Base-by-base conservation (phyloP, 1,140 invertebrate species). In the Stratiolaelaps scimitus region DNA sequence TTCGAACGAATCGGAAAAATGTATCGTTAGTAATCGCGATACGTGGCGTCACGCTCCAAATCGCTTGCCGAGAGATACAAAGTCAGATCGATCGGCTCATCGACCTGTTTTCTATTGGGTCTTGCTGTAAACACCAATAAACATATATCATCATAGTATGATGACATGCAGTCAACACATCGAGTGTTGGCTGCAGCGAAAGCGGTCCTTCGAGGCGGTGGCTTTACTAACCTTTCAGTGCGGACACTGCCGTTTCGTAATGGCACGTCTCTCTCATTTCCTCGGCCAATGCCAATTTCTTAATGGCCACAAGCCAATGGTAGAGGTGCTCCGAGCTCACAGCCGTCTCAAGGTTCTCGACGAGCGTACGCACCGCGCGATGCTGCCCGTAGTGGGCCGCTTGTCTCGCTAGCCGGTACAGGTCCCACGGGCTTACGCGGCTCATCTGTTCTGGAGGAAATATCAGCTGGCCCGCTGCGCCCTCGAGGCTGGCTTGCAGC, bases 261-360 rank as follows among this genome's bases (percentile, higher is more conserved):
- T 74, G 69, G 20, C 72, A 69, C 5, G 75, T 66, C n/a, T 74
- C 71, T 10, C 53, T 15, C 13, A 23, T 60, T 34, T 60, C 53
- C 69, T 81, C 80, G 23, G 75, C 80, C 44, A 68, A 26, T 68
- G 78, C 75, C 7, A 80, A 70, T 66, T 78, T 73, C 40, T 74
- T 71, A 19, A 95, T 76, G 5, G 86, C 86, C 0, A 83, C 81
- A 44, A 96, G 75, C 87, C 91, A 95, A 72, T 92, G 92, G 72
- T 92, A 85, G 46, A 89, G 82, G 72, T 91, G 85, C 72, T 96
- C 92, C 17, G 87, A 88, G 17, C 87, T 86, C 1, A 92, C 88
- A 17, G 69, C 66, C n/a, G 68, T 69, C 34, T 66, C 69, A 1
- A 75, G 46, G 28, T 67, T 64, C 23, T 67, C 66, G 65, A 76